Evolutionary conservation across 2,888 invertebrate species (phyloP), one percentile per base, ranked within the genome.

Genomic region (Stenurella melanura): DNA sequence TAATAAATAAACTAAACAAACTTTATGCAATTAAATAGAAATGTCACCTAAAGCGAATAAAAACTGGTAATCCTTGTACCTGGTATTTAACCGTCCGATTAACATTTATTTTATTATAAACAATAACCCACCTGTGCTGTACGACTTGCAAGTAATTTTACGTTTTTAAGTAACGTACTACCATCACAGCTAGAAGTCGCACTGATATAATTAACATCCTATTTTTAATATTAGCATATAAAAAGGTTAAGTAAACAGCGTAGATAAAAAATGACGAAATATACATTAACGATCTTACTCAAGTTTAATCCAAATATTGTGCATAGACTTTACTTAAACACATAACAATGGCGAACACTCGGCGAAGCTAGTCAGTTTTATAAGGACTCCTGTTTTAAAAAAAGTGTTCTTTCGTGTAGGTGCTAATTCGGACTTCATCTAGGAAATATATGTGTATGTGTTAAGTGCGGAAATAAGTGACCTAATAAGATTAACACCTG

Each of bases 251-350:
- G 69, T 77, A 82, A 84, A 84, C 84, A 84, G 63, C 26, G 50
- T 64, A 84, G 83, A 83, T 82, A 83, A 82, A 82, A 82, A 79
- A 82, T 84, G 83, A 83, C 81, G 82, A 83, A 81, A 82, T 76
- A 75, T 67, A 73, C 77, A 57, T 54, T 76, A 74, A 72, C 58
- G 60, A 80, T 80, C 78, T 80, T 77, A 79, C 73, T 75, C 69
- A 60, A 73, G 78, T 68, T 73, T 80, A 82, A 83, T 81, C 81
- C 82, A 80, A 82, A 83, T 82, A 82, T 82, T 80, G 76, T 78
- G 76, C 78, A 77, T 76, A 80, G 81, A 82, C 80, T 82, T 76
- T 83, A 83, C 79, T 82, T 82, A 77, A 84, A 84, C 76, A 84
- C 81, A 76, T 83, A 82, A 78, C 76, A 77, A 78, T 81, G 78